Evolutionary conservation across 2,888 invertebrate species (phyloP), one percentile per base, ranked within the genome.

Genomic region (Galeopsomyia nigrocyanea): DNA sequence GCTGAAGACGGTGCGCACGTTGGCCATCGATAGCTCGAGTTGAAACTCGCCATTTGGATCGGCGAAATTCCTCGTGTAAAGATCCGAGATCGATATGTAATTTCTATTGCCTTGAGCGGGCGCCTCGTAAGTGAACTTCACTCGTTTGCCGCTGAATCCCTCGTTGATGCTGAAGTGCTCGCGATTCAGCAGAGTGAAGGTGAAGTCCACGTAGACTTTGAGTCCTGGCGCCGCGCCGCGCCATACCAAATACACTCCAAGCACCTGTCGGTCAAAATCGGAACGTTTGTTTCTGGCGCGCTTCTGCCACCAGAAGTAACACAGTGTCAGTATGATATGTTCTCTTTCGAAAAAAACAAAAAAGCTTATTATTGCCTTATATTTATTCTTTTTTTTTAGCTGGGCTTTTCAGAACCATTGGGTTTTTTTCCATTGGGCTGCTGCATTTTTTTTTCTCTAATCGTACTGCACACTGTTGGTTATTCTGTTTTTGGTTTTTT

Each of bases 101-200:
- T 92, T 91, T 22, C 92, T 89, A 81, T 92, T 92, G 2, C 93
- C 93, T 82, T 93, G 93, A 17, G 92, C 92, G 0, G 92, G 91
- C 62, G 91, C 90, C 56, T 92, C 92, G 78, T 90, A 89, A 74
- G 90, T 92, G 84, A 92, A 92, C 79, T 89, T 89, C 77, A 92
- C 92, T 82, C 92, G 91, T 83, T 93, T 93, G 72, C 94, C 94
- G 66, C 92, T 91, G 87, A 93, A 94, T 22, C 91, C 90, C 85
- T 94, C 94, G 86, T 94, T 95, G 80, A 92, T 91, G 74, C 93
- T 93, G 87, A 94, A 95, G 86, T 95, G 94, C 80, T 94, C 94
- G 58, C 93, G 90, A 82, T 94, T 94, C 74, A 94, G 89, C 62
- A 94, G 89, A 7, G 94, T 94, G 86, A 94, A 94, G 63, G 93